Evolutionary conservation across 2,888 invertebrate species (phyloP).

Genomic region (Cryptus armator): DNA sequence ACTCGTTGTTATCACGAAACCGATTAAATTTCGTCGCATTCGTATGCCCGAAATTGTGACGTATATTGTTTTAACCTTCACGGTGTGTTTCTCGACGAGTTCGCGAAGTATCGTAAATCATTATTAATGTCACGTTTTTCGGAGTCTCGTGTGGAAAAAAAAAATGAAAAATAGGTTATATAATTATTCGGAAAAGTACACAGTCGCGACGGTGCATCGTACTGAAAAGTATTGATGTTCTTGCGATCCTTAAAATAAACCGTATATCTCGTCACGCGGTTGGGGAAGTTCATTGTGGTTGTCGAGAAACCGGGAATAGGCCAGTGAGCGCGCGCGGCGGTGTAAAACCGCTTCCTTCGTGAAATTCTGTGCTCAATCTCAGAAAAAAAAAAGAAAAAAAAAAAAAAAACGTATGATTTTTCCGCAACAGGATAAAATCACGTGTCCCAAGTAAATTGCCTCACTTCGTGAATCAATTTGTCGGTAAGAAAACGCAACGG

Average conservation of each 20-base stretch:
- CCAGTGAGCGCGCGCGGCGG: background rate
- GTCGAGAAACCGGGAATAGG: background rate
- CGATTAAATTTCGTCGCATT: conserved; percentile 14
- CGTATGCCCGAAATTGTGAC: background rate
- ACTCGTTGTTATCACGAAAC: background rate
- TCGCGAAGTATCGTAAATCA: background rate
- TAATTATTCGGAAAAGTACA: background rate
- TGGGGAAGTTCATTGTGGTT: background rate
- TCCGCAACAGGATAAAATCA: background rate
- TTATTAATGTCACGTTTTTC: background rate
- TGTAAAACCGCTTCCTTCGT: background rate
- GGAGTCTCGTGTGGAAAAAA: background rate
- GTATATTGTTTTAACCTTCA: background rate
- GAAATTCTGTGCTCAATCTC: background rate
- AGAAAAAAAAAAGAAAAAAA: background rate
- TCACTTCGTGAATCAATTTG: background rate
- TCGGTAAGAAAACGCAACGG: too few species aligned
- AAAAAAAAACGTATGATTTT: background rate
- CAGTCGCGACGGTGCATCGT: background rate
- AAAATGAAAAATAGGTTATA: background rate
- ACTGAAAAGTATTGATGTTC: background rate
- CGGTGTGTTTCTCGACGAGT: background rate
- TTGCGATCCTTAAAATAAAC: conserved; percentile 1
- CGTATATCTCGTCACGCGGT: background rate
- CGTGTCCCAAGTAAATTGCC: background rate